phyloP scores from a whole-genome alignment of 2,888 invertebrate species.

The Adela reaumurella region DNA sequence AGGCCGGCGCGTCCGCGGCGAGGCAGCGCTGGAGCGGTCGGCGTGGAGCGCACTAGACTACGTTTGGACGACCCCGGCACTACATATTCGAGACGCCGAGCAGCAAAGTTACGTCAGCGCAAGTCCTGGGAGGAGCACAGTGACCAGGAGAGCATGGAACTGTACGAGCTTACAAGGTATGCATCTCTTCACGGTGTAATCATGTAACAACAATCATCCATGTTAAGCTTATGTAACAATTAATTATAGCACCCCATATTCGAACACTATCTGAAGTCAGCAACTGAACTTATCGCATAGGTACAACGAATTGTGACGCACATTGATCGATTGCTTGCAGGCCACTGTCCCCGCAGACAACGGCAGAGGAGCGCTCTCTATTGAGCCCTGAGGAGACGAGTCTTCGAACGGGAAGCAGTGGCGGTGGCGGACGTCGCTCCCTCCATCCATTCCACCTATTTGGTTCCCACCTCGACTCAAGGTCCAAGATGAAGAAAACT shows the following conservation, averaged over 20 bases:
- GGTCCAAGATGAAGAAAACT: constrained; percentile 48
- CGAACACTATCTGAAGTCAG: too few relatives aligned
- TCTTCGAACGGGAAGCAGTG: constrained; percentile 21
- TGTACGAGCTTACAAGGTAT: constrained; percentile 61
- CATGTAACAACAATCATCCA: too few relatives aligned
- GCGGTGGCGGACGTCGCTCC: constrained; percentile 17
- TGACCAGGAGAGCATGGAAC: constrained; percentile 65
- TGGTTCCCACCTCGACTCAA: constrained; percentile 42
- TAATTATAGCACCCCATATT: too few relatives aligned
- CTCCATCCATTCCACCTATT: constrained; percentile 45
- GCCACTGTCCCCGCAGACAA: constrained; percentile 44
- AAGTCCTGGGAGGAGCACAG: constrained; percentile 71
- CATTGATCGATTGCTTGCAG: too few relatives aligned
- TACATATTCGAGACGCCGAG: constrained; percentile 47
- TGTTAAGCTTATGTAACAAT: too few relatives aligned
- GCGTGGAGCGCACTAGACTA: constrained; percentile 15
- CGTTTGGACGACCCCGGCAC: constrained; percentile 37
- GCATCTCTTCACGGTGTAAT: too few relatives aligned
- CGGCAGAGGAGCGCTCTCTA: constrained; percentile 43
- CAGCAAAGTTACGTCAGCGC: constrained; percentile 46
- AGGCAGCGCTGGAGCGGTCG: constrained; percentile 25
- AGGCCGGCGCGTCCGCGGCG: constrained; percentile 15
- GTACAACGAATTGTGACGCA: too few relatives aligned
- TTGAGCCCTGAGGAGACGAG: constrained; percentile 44
- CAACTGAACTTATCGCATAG: too few relatives aligned